A percentile compares a stretch with the other conserved stretches of the same genome.
phyloP scores from a whole-genome alignment of 2,888 invertebrate genomes.

The Malthinus flaveolus region DNA sequence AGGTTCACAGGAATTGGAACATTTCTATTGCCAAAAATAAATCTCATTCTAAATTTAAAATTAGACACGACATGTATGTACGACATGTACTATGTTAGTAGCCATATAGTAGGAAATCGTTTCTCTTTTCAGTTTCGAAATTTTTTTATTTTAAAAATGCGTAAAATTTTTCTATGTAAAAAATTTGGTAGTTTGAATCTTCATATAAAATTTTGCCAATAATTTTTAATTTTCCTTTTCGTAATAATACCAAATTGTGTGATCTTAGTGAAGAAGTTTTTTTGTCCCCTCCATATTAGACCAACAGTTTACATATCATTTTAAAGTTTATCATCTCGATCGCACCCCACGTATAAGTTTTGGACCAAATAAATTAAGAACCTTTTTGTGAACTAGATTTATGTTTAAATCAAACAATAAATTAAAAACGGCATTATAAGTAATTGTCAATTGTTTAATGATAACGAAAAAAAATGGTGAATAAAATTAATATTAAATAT shows the following conservation, averaged over 20 bases:
- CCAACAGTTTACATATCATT: constrained; percentile 45
- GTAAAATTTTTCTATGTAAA: constrained; percentile 11
- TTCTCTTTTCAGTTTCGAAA: constrained; percentile 18
- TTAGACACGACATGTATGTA: constrained; percentile 48
- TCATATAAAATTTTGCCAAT: constrained; percentile 52
- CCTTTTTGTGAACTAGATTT: constrained; percentile 14
- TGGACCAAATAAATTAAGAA: constrained; percentile 22
- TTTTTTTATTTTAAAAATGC: constrained; percentile 45
- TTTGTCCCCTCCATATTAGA: constrained; percentile 30
- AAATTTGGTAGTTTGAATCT: constrained; percentile 28
- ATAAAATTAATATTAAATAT: constrained; percentile 26
- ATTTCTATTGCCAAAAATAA: constrained; percentile 46
- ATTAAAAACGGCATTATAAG: constrained; percentile 11
- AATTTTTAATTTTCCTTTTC: constrained; percentile 35
- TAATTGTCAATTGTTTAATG: constrained; percentile 19
- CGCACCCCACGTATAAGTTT: constrained; percentile 17
- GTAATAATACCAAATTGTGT: not conserved
- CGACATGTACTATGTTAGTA: constrained; percentile 48
- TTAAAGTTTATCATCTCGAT: constrained; percentile 29
- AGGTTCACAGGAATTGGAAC: constrained; percentile 50
- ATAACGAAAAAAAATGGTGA: constrained; percentile 28
- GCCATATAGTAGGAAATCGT: constrained; percentile 45
- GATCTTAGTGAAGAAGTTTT: constrained; percentile 16
- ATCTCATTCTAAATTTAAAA: constrained; percentile 48
- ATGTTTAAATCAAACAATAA: constrained; percentile 7